Evolutionary conservation across 2,797 vertebrate genomes (phyloP), one percentile per base, ranked within the genome.

Genomic region (Cryptoprocta ferox): DNA sequence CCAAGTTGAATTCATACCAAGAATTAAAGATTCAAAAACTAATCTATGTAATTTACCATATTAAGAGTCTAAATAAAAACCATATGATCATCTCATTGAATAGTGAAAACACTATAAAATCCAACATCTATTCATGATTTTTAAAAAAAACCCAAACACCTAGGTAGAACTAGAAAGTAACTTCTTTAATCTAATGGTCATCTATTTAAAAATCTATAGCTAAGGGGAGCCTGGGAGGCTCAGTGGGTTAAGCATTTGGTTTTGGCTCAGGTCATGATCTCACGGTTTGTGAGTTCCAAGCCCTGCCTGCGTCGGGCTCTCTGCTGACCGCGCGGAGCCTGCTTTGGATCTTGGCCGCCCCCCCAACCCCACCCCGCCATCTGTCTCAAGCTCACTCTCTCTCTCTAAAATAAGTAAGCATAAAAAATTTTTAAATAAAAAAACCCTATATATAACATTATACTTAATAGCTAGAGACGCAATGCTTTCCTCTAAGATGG

Each of bases 361-460:
- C 21, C 15, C 42, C 42, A 6, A 16, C 1, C 15, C 50, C n/a
- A n/a, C n/a, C n/a, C n/a, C n/a, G n/a, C n/a, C 1, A 2, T 59
- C 21, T 59, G 56, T 59, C 56, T 24, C 21, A 59, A 59, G 56
- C 56, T 59, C 56, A 59, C 21, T 9, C 56, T 59, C 56, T 56
- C 53, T 56, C 42, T 9, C 53, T 56, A 56, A 56, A 56, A 59
- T 59, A 59, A 59, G 19, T 24, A 59, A 9, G 9, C 56, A 59
- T 9, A 59, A 59, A 59, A 24, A 59, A 24, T 7, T 24, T 59
- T 59, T 59, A 59, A 59, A 59, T 59, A 59, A 59, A 59, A 76
- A 45, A 76, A 32, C 18, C 16, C 42, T 76, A 48, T 9, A 19
- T 42, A 7, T 30, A 48, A 32, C 28, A 32, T 48, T 28, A 76